phyloP scores from a whole-genome alignment of 2,797 vertebrate genomes.

The Scomberomorus guttatus region DNA sequence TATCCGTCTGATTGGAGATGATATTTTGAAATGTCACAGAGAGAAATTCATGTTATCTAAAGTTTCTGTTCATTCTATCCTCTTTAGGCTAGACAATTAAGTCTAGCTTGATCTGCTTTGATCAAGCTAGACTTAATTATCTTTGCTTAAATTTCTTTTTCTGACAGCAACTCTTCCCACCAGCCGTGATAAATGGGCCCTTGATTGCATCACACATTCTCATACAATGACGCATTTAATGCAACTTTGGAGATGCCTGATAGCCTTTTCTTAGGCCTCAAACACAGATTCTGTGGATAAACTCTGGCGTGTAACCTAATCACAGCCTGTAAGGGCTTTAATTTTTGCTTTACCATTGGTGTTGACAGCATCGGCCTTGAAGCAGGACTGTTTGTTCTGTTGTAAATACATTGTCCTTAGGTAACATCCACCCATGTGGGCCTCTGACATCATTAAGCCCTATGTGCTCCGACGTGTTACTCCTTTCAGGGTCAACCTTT shows the following conservation, averaged over 20 bases:
- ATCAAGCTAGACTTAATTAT: not conserved
- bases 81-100: too few species aligned
- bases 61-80: not conserved
- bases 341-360: not conserved
- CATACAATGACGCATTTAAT: not conserved
- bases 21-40: not conserved
- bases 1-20: not conserved
- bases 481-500: conserved; percentile 6
- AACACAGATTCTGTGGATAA: not conserved
- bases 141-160: too few species aligned
- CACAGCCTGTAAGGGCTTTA: not conserved
- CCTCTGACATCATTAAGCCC: conserved; percentile 1
- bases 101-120: too few species aligned
- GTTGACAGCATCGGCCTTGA: not conserved
- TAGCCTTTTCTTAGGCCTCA: not conserved
- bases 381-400: not conserved
- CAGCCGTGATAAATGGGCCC: not conserved
- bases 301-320: not conserved
- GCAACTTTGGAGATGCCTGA: not conserved
- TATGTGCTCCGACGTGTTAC: not conserved
- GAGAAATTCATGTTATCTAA: not conserved
- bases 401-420: not conserved
- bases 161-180: not conserved
- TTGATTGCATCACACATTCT: conserved; percentile 8
- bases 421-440: not conserved